phyloP scores from a whole-genome alignment of 2,888 invertebrate genomes.

The Aphidius colemani region DNA sequence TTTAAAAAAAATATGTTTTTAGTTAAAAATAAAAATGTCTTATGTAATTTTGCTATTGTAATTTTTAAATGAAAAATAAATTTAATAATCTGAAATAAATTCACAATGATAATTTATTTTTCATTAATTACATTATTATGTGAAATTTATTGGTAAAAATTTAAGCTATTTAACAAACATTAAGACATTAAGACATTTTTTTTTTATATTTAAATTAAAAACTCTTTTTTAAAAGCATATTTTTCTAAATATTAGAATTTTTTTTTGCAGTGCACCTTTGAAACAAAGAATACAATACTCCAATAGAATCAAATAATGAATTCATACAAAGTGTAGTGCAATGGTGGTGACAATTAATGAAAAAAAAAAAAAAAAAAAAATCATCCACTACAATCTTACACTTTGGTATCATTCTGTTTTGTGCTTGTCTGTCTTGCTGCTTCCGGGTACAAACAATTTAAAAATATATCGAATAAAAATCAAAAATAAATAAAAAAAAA shows the following conservation, averaged over 20 bases:
- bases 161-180: no score
- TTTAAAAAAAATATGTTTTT: no score
- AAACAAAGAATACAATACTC: slow-evolving; percentile 12
- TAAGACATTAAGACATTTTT: no score
- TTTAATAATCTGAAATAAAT: no score
- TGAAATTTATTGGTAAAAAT: no score
- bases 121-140: no score
- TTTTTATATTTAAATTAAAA: no score
- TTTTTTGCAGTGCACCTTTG: background rate
- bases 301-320: slow-evolving; percentile 15
- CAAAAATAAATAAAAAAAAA: slow-evolving; percentile 7
- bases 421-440: slow-evolving; percentile 54
- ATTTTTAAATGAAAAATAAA: no score
- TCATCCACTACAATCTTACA: slow-evolving; percentile 42
- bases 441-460: slow-evolving; percentile 50
- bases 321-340: slow-evolving; percentile 19
- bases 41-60: no score
- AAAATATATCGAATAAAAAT: slow-evolving; percentile 8
- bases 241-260: background rate
- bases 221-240: no score
- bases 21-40: no score
- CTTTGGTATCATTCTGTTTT: slow-evolving; percentile 54
- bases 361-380: background rate
- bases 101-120: no score
- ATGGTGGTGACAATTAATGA: slow-evolving; percentile 21